Conservation (phyloP, 2,113 vertebrate genomes). For the Alces alces region DNA sequence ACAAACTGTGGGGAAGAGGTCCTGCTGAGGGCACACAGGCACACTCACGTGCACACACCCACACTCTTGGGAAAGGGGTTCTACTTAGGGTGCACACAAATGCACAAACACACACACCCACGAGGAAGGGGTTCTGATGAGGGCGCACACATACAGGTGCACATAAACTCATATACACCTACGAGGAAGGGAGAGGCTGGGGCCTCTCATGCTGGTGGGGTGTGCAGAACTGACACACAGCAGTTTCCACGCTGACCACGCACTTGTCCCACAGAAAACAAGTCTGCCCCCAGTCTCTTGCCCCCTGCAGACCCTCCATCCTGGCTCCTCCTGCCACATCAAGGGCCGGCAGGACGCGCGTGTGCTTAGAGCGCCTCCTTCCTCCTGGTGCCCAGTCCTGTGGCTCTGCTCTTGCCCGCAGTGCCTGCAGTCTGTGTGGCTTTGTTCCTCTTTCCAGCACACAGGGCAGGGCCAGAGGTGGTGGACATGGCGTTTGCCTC, state of each 20-base stretch:
- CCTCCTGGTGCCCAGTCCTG: not conserved
- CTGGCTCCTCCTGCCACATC: not conserved
- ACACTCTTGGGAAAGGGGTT: not conserved
- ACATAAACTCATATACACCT: not conserved
- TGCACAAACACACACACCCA: not conserved
- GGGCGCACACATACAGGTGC: not conserved
- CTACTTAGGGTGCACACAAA: not conserved
- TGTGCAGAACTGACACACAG: not conserved
- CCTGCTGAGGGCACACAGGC: not conserved
- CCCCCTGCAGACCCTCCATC: not conserved
- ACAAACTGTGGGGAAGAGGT: not conserved
- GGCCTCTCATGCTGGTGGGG: not conserved
- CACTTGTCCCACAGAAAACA: not conserved
- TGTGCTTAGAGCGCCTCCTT: not conserved
- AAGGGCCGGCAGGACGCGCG: accelerated
- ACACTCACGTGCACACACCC: not conserved
- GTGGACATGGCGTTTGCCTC: not conserved
- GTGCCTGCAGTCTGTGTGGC: not conserved
- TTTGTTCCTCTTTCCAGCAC: not conserved
- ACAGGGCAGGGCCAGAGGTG: not conserved
- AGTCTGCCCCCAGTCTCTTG: not conserved
- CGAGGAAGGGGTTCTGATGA: not conserved
- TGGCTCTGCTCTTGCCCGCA: not conserved
- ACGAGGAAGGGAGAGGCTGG: not conserved
- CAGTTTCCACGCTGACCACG: accelerated